Evolutionary conservation across 2,797 vertebrate genomes (phyloP).

Genomic region (Chelidonichthys spinosus): DNA sequence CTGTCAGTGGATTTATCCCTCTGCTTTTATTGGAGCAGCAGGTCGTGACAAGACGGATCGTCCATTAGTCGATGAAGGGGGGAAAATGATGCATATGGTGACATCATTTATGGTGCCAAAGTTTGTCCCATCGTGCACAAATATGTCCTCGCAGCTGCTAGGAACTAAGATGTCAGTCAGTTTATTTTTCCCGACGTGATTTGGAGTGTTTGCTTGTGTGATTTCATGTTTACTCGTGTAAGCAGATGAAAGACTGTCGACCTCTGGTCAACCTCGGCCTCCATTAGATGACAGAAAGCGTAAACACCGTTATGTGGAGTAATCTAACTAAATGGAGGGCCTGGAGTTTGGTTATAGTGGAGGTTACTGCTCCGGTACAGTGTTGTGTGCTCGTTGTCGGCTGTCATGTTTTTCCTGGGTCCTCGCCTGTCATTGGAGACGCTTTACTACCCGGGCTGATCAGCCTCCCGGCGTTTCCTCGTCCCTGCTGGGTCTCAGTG

Average conservation of each 20-base stretch:
- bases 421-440: slow-evolving; percentile 22
- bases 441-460: slow-evolving; percentile 35
- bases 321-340: slow-evolving; percentile 28
- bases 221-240: slow-evolving; percentile 7
- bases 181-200: neutral
- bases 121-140: slow-evolving; percentile 4
- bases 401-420: slow-evolving; percentile 20
- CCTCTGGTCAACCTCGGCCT: slow-evolving; percentile 1
- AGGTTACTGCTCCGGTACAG: slow-evolving; percentile 3
- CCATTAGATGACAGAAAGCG: neutral
- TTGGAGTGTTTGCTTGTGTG: slow-evolving; percentile 3
- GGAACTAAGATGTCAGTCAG: neutral
- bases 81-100: slow-evolving; percentile 24
- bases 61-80: slow-evolving; percentile 28
- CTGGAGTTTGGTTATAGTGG: neutral
- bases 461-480: slow-evolving; percentile 29
- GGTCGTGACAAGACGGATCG: slow-evolving; percentile 40
- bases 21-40: slow-evolving; percentile 39
- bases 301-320: slow-evolving; percentile 5
- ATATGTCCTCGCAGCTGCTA: neutral
- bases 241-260: neutral
- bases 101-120: slow-evolving; percentile 25
- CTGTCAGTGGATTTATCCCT: slow-evolving; percentile 55
- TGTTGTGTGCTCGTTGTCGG: neutral
- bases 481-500: slow-evolving; percentile 30